Percentiles rank a stretch among this genome's conserved stretches.
Conservation (phyloP, 2,113 vertebrate species). For the Otus sunia region DNA sequence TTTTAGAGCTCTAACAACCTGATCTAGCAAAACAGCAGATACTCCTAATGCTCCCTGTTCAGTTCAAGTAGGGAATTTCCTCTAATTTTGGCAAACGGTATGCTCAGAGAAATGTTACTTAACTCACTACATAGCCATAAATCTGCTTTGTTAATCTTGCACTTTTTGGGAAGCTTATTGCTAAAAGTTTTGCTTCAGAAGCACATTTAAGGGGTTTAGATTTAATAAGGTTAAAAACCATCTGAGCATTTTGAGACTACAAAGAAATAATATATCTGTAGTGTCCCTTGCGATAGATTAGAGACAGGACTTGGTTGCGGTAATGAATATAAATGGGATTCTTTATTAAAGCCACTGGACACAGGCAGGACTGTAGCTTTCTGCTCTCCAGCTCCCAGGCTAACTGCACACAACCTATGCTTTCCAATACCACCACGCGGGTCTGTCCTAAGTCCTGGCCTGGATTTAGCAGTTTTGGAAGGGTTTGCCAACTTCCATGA, state of each 20-base stretch:
- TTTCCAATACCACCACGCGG: neutral
- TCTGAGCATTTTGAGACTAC: constrained; percentile 51
- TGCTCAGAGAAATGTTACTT: constrained; percentile 2
- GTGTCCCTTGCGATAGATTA: constrained; percentile 55
- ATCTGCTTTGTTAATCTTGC: constrained; percentile 46
- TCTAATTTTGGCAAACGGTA: constrained; percentile 28
- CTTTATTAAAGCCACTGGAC: constrained; percentile 63
- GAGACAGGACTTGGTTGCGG: constrained; percentile 5
- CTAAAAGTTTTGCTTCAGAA: constrained; percentile 59
- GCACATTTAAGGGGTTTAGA: constrained; percentile 42
- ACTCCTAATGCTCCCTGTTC: neutral
- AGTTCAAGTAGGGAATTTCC: neutral
- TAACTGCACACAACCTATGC: neutral
- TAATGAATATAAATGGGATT: constrained; percentile 65
- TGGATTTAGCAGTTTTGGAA: constrained; percentile 21
- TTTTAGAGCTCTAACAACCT: neutral
- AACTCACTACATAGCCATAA: neutral
- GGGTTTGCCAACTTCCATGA: neutral
- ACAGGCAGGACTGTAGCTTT: neutral
- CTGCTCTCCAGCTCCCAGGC: constrained; percentile 37
- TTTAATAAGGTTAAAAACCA: constrained; percentile 63
- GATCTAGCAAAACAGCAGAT: neutral
- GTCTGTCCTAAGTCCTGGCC: constrained; percentile 38
- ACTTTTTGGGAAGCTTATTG: constrained; percentile 40
- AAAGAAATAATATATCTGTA: constrained; percentile 59